Conservation (phyloP, 2,797 vertebrate genomes). For the Bufotes viridis region DNA sequence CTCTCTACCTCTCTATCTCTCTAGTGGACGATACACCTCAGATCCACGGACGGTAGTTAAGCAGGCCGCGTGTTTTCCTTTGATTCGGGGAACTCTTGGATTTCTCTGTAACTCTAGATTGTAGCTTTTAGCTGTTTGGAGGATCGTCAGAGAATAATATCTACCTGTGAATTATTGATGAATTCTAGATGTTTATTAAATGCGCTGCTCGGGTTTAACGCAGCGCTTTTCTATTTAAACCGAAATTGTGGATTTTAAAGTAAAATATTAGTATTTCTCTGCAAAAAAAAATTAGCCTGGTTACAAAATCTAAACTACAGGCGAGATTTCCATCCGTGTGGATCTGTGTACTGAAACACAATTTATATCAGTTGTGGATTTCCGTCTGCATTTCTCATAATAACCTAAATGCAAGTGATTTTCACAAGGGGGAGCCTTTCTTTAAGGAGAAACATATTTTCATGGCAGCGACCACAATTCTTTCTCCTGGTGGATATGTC, state of each 20-base stretch:
- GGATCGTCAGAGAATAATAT: conserved; percentile 56
- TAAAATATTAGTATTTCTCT: conserved; percentile 40
- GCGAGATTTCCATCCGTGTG: neutral
- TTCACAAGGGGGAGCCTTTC: conserved; percentile 60
- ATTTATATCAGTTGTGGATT: conserved; percentile 18
- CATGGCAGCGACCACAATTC: conserved; percentile 5
- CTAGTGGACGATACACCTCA: neutral
- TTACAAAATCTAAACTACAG: neutral
- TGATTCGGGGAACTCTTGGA: neutral
- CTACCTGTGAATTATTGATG: conserved; percentile 55
- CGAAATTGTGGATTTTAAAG: conserved; percentile 35
- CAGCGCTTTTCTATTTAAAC: conserved; percentile 8
- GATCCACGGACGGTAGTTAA: too few relatives aligned
- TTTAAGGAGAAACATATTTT: conserved; percentile 53
- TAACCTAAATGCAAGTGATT: conserved; percentile 50
- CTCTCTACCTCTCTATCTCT: neutral
- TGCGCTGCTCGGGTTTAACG: conserved; percentile 14
- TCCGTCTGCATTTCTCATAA: conserved; percentile 26
- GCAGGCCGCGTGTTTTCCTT: neutral
- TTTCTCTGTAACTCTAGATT: conserved; percentile 28
- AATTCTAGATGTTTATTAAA: conserved; percentile 56
- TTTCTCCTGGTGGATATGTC: conserved; percentile 37
- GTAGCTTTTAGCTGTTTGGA: conserved; percentile 46
- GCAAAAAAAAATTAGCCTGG: neutral
- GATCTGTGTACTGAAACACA: neutral